A percentile compares a stretch with the other conserved stretches of the same genome.
Evolutionary conservation across 2,797 vertebrate species (phyloP).

Genomic region (Myripristis murdjan): DNA sequence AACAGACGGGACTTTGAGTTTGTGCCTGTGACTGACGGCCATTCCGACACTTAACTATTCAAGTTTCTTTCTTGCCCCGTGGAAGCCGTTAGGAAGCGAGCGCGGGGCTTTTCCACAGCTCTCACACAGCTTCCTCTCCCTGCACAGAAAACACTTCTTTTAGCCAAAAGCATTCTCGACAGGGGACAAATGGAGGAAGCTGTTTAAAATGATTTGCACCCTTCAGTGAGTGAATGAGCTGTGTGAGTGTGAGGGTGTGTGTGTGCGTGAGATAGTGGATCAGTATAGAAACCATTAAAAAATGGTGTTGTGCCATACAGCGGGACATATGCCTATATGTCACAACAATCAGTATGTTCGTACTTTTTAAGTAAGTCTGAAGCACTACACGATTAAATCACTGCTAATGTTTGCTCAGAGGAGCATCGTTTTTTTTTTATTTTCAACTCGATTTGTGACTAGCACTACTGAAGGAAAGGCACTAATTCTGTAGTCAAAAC

Average conservation of each 20-base stretch:
- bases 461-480: conserved; percentile 80
- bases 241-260: conserved; percentile 21
- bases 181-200: conserved; percentile 28
- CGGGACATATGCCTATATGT: conserved; percentile 63
- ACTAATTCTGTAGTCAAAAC: conserved; percentile 68
- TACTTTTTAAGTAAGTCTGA: conserved; percentile 54
- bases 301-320: conserved; percentile 72
- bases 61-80: conserved; percentile 39
- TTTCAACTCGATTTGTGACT: conserved; percentile 71
- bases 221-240: conserved; percentile 36
- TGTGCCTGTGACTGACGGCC: conserved; percentile 72
- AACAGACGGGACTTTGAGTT: conserved; percentile 64
- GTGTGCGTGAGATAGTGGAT: conserved; percentile 16
- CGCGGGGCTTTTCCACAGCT: conserved; percentile 24
- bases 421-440: conserved; percentile 47
- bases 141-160: conserved; percentile 49
- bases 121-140: conserved; percentile 43
- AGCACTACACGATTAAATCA: conserved; percentile 68
- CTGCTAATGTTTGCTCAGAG: conserved; percentile 65
- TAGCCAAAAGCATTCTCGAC: conserved; percentile 52
- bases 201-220: conserved; percentile 52
- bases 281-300: conserved; percentile 60
- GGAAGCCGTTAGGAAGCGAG: conserved; percentile 26
- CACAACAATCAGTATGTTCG: conserved; percentile 55
- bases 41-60: conserved; percentile 55